These are phyloP conservation scores for Chelonia mydas DNA, from an alignment of 2,797 vertebrate species.

Conservation along the genomic window DNA sequence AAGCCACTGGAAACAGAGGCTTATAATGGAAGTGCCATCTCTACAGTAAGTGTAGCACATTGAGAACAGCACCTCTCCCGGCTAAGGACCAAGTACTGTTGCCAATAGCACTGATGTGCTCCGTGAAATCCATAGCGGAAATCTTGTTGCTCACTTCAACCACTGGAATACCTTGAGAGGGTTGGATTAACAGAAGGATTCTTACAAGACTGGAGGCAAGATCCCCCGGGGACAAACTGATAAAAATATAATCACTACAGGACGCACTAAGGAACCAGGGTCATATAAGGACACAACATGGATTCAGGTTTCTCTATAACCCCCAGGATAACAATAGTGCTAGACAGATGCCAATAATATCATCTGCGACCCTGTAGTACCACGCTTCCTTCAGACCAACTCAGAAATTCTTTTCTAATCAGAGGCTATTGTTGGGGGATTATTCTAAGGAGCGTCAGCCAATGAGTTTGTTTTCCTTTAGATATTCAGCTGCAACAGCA, in stretches of 20 bases:
- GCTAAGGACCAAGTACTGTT: neutral
- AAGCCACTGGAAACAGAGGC: neutral
- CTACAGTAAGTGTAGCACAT: neutral
- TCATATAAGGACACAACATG: neutral
- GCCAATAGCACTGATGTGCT: neutral
- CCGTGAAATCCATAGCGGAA: conserved; percentile 13
- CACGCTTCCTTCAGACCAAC: conserved; percentile 4
- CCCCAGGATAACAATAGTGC: neutral
- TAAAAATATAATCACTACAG: conserved; percentile 8
- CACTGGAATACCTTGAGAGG: conserved; percentile 10
- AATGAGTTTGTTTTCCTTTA: conserved; percentile 34
- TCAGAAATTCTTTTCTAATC: neutral
- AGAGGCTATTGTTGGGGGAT: neutral
- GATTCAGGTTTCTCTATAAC: conserved; percentile 12
- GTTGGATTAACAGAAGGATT: neutral
- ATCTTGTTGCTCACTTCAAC: conserved; percentile 14
- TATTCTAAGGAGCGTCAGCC: conserved; percentile 16
- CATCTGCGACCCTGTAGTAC: conserved; percentile 9
- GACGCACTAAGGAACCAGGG: neutral
- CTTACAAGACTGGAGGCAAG: conserved; percentile 23
- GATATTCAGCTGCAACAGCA: conserved; percentile 11
- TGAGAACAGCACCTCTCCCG: neutral
- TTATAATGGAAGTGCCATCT: neutral
- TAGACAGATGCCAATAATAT: conserved; percentile 37
- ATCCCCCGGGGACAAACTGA: neutral